Evolutionary conservation across 35 echinoderm and acorn worm species (phyloP), one percentile per base, ranked within the genome.

Genomic region (Apostichopus parvimensis): DNA sequence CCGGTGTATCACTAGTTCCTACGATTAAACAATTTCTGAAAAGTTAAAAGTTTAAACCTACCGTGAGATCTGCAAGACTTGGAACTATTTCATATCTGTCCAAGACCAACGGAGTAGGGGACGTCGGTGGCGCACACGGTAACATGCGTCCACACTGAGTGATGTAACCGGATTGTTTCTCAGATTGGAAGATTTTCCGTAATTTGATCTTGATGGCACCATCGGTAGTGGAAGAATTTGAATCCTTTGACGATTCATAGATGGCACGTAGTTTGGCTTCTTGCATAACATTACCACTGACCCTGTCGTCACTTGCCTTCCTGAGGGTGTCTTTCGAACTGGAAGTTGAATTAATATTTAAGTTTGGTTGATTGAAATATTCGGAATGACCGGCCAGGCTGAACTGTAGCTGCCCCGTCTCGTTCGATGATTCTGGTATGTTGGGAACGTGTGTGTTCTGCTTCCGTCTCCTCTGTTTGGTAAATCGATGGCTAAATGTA

Each of bases 81-180:
- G 94, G 93, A 45, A 99, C 71, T 92, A 96, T 94, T 86, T 99
- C 95, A 80, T 88, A 92, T 18, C 93, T 94, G 58, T 94, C 62
- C 13, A 94, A 64, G 53, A 91, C 80, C 53, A 94, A 82, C 45
- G 93, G 81, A 6, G 93, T 98, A 24, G 97, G 97, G 21, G 97
- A 92, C 12, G 86, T 87, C 53, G 97, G 97, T 8, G 97, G 97
- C 8, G 95, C 97, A 92, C 97, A 99, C 9, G 97, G 97, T 4
- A 96, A 18, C 24, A 93, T 45, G 28, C 62, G 77, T 11, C 97
- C 97, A 96, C 95, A 94, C 62, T 99, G 93, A 17, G 85, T 78
- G 6, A 99, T 89, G 89, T 80, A 83, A 89, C 91, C 87, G 34
- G 97, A 99, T 89, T 99, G 97, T 57, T 93, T 99, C 60, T 99